These are phyloP conservation scores for Sitophilus oryzae DNA, from an alignment of 1,140 invertebrate species.

Conservation along the genomic window DNA sequence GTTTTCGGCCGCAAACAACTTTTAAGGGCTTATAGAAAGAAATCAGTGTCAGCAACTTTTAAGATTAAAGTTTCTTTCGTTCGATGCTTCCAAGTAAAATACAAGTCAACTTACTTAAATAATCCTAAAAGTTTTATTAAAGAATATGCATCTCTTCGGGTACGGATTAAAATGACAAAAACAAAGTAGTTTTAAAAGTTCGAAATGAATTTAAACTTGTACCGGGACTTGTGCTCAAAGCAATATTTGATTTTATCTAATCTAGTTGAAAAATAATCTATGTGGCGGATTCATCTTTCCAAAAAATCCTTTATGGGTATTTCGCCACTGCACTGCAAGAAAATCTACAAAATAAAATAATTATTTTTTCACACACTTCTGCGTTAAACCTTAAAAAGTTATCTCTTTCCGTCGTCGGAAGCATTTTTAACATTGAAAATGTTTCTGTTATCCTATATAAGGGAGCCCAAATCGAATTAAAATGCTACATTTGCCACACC, in stretches of 20 bases:
- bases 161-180: slow-evolving; percentile 9
- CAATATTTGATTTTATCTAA: slow-evolving; percentile 8
- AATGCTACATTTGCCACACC: too few relatives aligned
- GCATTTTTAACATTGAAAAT: too few relatives aligned
- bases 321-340: too few relatives aligned
- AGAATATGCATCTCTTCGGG: slow-evolving; percentile 15
- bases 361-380: too few relatives aligned
- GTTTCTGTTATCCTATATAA: too few relatives aligned
- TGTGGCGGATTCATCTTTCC: too few relatives aligned
- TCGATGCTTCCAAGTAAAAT: slow-evolving; percentile 12
- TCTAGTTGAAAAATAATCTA: too few relatives aligned
- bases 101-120: slow-evolving; percentile 20
- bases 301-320: too few relatives aligned
- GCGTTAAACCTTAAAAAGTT: too few relatives aligned
- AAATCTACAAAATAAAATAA: too few relatives aligned
- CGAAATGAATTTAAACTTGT: slow-evolving; percentile 2
- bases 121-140: slow-evolving; percentile 19
- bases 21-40: slow-evolving; percentile 8
- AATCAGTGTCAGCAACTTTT: slow-evolving; percentile 9
- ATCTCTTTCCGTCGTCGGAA: too few relatives aligned
- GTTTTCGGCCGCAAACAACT: neutral
- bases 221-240: neutral
- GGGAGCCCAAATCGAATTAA: too few relatives aligned
- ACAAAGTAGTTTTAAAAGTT: slow-evolving; percentile 11
- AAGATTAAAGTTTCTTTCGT: slow-evolving; percentile 14